Conservation (phyloP, 2,888 invertebrate species). For the Dorcus parallelipipedus region DNA sequence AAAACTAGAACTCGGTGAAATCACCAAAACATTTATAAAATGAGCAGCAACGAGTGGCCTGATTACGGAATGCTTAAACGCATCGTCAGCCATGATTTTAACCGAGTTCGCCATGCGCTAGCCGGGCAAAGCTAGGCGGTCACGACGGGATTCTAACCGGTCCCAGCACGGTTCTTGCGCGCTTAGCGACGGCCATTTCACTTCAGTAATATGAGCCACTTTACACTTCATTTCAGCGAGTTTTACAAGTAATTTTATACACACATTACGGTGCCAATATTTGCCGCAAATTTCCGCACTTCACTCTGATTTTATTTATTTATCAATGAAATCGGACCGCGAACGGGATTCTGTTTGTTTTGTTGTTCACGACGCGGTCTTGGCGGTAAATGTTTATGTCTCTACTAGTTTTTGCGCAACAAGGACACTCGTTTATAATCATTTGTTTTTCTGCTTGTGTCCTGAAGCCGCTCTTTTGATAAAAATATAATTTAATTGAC, state of each 20-base stretch:
- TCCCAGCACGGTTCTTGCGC: slow-evolving; percentile 44
- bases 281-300: slow-evolving; percentile 8
- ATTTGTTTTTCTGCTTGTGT: too few relatives aligned
- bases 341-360: too few relatives aligned
- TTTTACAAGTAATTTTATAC: slow-evolving; percentile 36
- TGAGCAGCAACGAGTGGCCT: too few relatives aligned
- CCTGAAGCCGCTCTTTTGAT: too few relatives aligned
- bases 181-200: slow-evolving; percentile 46
- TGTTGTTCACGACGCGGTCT: too few relatives aligned
- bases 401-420: too few relatives aligned
- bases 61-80: not conserved
- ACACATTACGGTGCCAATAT: slow-evolving; percentile 12
- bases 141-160: slow-evolving; percentile 43
- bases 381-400: too few relatives aligned
- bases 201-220: slow-evolving; percentile 44
- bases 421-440: too few relatives aligned
- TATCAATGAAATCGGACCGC: not conserved
- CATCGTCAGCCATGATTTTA: slow-evolving; percentile 20
- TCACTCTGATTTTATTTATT: slow-evolving; percentile 3
- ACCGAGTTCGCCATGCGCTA: slow-evolving; percentile 27
- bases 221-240: slow-evolving; percentile 48
- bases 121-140: slow-evolving; percentile 25
- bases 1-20: too few relatives aligned
- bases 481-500: too few relatives aligned
- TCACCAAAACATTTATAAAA: too few relatives aligned